Evolutionary conservation across 2,888 invertebrate genomes (phyloP).

Genomic region (Caenorhabditis auriculariae): DNA sequence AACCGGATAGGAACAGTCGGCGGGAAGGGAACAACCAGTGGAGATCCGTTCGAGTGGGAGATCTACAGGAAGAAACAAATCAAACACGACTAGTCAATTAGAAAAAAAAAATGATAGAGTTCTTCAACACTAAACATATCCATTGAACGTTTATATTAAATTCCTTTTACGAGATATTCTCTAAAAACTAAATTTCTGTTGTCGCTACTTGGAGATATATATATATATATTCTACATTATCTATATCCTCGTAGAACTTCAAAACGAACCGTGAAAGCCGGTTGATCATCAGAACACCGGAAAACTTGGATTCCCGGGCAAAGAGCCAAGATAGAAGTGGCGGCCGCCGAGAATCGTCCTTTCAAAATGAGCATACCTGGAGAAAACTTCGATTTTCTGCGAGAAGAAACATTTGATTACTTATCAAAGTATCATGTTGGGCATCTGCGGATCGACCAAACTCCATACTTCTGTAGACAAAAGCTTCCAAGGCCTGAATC

Average conservation of each 20-base stretch:
- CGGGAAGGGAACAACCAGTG: constrained; percentile 45
- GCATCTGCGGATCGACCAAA: constrained; percentile 34
- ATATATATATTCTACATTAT: too few relatives aligned
- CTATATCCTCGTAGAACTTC: too few relatives aligned
- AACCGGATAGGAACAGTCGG: constrained; percentile 28
- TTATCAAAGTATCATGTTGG: constrained; percentile 47
- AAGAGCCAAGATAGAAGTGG: constrained; percentile 52
- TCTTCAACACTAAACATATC: too few relatives aligned
- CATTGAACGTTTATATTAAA: too few relatives aligned
- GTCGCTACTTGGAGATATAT: too few relatives aligned
- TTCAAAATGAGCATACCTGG: constrained; percentile 45
- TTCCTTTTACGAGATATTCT: too few relatives aligned
- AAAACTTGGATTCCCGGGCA: constrained; percentile 29
- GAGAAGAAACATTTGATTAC: constrained; percentile 19
- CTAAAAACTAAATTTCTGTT: too few relatives aligned
- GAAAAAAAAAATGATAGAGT: too few relatives aligned
- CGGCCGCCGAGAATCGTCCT: constrained; percentile 41
- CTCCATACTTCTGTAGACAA: constrained; percentile 49
- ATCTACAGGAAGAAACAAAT: constrained; percentile 27
- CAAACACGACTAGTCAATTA: too few relatives aligned
- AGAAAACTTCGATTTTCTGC: constrained; percentile 1
- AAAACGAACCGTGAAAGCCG: constrained; percentile 6
- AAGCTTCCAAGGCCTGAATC: constrained; percentile 51
- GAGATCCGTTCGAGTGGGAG: constrained; percentile 38
- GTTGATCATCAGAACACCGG: not conserved